These are phyloP conservation scores for Antechinus stuartii DNA, from an alignment of 2,113 vertebrate species.

Conservation along the genomic window DNA sequence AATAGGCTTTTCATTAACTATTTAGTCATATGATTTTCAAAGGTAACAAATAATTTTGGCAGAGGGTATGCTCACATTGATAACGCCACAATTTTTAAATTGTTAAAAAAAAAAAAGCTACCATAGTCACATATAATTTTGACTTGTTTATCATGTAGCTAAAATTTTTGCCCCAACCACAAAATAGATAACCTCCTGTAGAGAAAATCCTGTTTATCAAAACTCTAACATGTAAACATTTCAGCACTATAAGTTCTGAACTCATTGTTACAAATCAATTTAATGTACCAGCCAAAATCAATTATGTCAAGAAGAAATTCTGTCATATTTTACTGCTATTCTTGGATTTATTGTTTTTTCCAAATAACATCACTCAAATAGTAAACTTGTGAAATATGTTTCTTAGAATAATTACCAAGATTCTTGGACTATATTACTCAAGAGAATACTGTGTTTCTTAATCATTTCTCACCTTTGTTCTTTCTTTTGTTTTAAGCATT, in stretches of 20 bases:
- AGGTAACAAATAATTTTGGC: too few species aligned
- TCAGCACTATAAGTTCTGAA: constrained; percentile 43
- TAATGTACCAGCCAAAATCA: constrained; percentile 70
- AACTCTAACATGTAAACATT: constrained; percentile 54
- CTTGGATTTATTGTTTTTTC: constrained; percentile 70
- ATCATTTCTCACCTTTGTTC: background rate
- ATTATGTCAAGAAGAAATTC: constrained; percentile 71
- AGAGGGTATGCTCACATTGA: too few species aligned
- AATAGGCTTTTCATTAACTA: too few species aligned
- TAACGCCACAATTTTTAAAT: too few species aligned
- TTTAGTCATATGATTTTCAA: too few species aligned
- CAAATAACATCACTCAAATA: constrained; percentile 62
- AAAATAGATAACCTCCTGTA: constrained; percentile 60
- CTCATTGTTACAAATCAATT: constrained; percentile 64
- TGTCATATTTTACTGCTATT: constrained; percentile 57
- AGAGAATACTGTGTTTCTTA: constrained; percentile 53
- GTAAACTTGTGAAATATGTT: constrained; percentile 66
- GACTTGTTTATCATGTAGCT: constrained; percentile 48
- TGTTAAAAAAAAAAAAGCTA: too few species aligned
- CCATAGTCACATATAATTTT: background rate
- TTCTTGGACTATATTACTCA: constrained; percentile 50
- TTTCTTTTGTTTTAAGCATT: constrained; percentile 25
- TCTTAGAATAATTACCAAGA: constrained; percentile 68
- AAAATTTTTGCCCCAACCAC: constrained; percentile 51
- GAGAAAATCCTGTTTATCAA: constrained; percentile 56